Conservation (phyloP, 2,888 invertebrate species). For the Erpobdella octoculata region DNA sequence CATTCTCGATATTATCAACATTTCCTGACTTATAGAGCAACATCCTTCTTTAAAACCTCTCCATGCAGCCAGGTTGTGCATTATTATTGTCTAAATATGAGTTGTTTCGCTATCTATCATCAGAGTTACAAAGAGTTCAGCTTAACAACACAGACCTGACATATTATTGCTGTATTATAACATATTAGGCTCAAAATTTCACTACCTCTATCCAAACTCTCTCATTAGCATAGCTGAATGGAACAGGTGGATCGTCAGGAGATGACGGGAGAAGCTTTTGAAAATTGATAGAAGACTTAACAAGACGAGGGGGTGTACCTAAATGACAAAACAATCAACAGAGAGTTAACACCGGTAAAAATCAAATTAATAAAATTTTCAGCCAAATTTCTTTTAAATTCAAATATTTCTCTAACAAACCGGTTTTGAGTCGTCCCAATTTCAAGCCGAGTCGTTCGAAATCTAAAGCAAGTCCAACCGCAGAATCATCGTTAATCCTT, state of each 20-base stretch:
- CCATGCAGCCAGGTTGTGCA: too few relatives aligned
- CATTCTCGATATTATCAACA: neutral
- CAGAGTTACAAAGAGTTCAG: neutral
- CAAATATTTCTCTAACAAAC: constrained; percentile 47
- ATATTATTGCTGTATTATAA: too few relatives aligned
- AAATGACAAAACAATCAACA: neutral
- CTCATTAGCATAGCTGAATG: constrained; percentile 73
- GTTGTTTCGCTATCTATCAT: neutral
- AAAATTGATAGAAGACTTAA: constrained; percentile 61
- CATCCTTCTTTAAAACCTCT: too few relatives aligned
- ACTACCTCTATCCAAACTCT: constrained; percentile 69
- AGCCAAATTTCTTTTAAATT: neutral
- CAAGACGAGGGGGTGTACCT: constrained; percentile 27
- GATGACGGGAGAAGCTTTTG: constrained; percentile 55
- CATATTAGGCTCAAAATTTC: too few relatives aligned
- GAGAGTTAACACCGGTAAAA: neutral
- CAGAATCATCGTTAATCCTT: constrained; percentile 69
- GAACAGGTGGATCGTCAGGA: constrained; percentile 65
- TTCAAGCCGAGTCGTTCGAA: constrained; percentile 64
- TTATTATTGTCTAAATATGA: too few relatives aligned
- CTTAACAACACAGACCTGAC: neutral
- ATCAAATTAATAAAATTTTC: neutral
- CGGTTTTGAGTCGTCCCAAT: constrained; percentile 75
- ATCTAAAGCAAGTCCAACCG: constrained; percentile 65
- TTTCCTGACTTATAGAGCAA: too few relatives aligned